These are phyloP conservation scores for Mus musculus DNA, from an alignment of 2,113 vertebrate genomes.

Conservation along the genomic window GRCm39 chr13:81029501-81030000, in stretches of 20 bases:
- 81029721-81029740: slow-evolving; percentile 35
- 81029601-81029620: background rate
- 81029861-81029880: background rate
- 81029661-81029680: background rate
- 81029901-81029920: background rate
- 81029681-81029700: slow-evolving; percentile 33
- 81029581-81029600: slow-evolving; percentile 41
- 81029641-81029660: slow-evolving; percentile 1
- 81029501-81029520: background rate
- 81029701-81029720: background rate
- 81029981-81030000: background rate
- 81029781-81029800: background rate
- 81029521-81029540: background rate
- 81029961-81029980: background rate
- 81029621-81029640: background rate
- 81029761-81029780: background rate
- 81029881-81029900: background rate
- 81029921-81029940: background rate
- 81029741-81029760: background rate
- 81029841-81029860: background rate
- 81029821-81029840: background rate
- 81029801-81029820: background rate
- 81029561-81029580: slow-evolving; percentile 38
- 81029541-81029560: background rate
- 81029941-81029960: background rate